A percentile compares a stretch with the other conserved stretches of the same genome.
Evolutionary conservation across 2,113 vertebrate genomes (phyloP).

Genomic region (Pseudonaja textilis): DNA sequence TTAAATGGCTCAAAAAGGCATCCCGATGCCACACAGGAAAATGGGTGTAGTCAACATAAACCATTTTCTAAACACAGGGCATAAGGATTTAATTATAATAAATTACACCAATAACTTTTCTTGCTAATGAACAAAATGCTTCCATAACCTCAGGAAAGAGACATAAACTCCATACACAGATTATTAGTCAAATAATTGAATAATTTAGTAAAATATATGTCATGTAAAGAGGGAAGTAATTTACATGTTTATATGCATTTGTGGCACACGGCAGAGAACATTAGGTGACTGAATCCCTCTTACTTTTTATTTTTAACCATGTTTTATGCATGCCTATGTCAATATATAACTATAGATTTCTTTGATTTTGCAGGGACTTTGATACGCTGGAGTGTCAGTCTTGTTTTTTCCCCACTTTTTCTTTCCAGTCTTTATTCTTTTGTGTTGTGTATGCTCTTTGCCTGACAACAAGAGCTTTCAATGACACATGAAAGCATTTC

Average conservation of each 20-base stretch:
- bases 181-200: neutral
- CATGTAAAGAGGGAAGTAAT: conserved; percentile 3
- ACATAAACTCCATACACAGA: neutral
- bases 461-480: neutral
- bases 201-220: conserved; percentile 2
- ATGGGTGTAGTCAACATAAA: conserved; percentile 42
- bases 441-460: neutral
- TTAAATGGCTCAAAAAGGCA: conserved; percentile 42
- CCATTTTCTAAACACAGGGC: conserved; percentile 20
- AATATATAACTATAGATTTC: neutral
- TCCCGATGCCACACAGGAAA: conserved; percentile 17
- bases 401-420: neutral
- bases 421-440: neutral
- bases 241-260: neutral
- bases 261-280: neutral
- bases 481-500: neutral
- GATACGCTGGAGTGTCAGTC: neutral
- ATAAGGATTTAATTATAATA: conserved; percentile 32
- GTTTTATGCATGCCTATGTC: neutral
- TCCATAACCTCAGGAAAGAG: conserved; percentile 10
- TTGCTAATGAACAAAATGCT: conserved; percentile 31
- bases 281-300: neutral
- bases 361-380: neutral
- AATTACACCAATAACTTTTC: conserved; percentile 33
- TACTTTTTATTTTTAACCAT: neutral